Percentiles rank a stretch among this genome's conserved stretches.
Conservation (phyloP, 2,888 invertebrate genomes). For the Drosophila lutescens region DNA sequence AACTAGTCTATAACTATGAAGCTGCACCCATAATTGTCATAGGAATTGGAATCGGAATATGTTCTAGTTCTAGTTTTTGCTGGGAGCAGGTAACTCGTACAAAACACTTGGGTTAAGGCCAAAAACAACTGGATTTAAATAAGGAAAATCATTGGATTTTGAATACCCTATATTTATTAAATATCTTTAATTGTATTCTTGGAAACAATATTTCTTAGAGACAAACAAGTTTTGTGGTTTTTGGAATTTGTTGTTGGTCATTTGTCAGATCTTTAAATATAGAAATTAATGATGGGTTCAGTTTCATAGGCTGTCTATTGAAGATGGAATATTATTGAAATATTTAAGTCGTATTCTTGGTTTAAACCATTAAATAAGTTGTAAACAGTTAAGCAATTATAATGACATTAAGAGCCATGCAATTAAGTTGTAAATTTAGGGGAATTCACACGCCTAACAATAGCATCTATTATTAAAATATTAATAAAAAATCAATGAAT, state of each 20-base stretch:
- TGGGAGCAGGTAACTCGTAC: slow-evolving; percentile 27
- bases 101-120: slow-evolving; percentile 51
- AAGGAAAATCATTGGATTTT: background rate
- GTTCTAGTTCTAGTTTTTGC: slow-evolving; percentile 24
- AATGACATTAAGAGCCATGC: too few species aligned
- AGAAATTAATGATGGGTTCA: slow-evolving; percentile 8
- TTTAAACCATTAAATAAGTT: background rate
- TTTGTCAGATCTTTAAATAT: slow-evolving; percentile 4
- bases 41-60: slow-evolving; percentile 52
- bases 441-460: background rate
- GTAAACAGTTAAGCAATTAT: background rate
- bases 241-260: background rate
- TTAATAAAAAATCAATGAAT: too few species aligned
- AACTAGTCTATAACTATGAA: slow-evolving; percentile 36
- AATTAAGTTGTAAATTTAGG: background rate
- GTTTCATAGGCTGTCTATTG: background rate
- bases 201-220: slow-evolving; percentile 8
- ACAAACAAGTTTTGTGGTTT: slow-evolving; percentile 17
- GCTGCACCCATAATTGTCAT: slow-evolving; percentile 69
- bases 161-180: slow-evolving; percentile 20
- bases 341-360: background rate
- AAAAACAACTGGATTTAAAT: slow-evolving; percentile 14
- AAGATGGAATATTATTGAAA: background rate
- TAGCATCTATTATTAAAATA: too few species aligned
- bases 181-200: slow-evolving; percentile 18